Conservation (phyloP, 2,797 vertebrate species). For the Tarsius wallacei region DNA sequence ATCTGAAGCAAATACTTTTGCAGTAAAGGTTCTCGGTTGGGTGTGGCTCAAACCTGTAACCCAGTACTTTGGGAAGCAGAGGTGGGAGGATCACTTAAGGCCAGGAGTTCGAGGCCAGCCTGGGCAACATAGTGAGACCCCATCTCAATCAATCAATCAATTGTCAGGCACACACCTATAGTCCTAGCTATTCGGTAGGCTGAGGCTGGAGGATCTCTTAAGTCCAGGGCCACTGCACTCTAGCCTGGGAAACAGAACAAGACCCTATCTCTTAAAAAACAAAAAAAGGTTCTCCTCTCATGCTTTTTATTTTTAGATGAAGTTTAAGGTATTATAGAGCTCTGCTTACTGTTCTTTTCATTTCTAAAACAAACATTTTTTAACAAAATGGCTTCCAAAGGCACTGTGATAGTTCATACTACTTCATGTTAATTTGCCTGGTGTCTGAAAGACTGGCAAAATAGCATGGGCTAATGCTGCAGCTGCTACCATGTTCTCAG, state of each 20-base stretch:
- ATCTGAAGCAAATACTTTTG: constrained; percentile 46
- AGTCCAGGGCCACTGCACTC: no score
- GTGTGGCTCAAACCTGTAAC: no score
- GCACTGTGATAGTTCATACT: background rate
- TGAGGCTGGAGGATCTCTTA: no score
- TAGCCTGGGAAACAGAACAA: no score
- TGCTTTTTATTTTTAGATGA: constrained; percentile 66
- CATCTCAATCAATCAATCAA: no score
- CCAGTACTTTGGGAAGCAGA: no score
- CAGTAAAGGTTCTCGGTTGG: background rate
- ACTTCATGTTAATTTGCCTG: constrained; percentile 11
- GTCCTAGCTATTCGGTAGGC: no score
- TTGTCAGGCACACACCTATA: no score
- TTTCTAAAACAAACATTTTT: constrained; percentile 18
- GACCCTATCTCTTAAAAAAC: no score
- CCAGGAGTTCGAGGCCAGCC: no score
- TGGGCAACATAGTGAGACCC: no score
- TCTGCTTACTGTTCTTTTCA: constrained; percentile 7
- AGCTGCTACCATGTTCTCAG: constrained; percentile 75
- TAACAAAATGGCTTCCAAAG: constrained; percentile 59
- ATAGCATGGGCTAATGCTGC: background rate
- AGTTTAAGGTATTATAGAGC: background rate
- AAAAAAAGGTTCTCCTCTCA: background rate
- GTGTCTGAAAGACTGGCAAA: constrained; percentile 8
- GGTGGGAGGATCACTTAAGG: no score